Percentiles rank a stretch among this genome's conserved stretches.
phyloP scores from a whole-genome alignment of 2,113 vertebrate species.

The Prionailurus bengalensis region DNA sequence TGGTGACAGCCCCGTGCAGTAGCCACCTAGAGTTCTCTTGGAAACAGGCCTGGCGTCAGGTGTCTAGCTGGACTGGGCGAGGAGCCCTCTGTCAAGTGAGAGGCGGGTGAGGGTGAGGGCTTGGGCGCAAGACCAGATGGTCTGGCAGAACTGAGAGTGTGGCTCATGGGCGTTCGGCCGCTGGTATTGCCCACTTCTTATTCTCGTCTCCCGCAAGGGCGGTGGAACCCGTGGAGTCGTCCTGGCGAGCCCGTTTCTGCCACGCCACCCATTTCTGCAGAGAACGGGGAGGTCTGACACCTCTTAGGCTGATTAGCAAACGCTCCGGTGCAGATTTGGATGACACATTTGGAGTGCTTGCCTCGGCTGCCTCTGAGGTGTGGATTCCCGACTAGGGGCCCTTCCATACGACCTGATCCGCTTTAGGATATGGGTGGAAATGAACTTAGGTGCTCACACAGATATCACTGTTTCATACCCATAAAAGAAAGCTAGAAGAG shows the following conservation, averaged over 20 bases:
- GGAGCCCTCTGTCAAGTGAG: not conserved
- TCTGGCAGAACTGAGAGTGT: not conserved
- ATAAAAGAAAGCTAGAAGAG: conserved; percentile 9
- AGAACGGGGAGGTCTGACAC: not conserved
- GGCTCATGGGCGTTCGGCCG: not conserved
- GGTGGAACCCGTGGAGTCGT: not conserved
- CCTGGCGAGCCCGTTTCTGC: not conserved
- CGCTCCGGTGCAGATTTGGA: not conserved
- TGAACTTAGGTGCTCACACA: not conserved
- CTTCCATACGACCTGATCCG: conserved; percentile 11
- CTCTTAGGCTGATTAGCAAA: conserved; percentile 18
- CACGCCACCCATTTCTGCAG: not conserved
- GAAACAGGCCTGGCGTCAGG: not conserved
- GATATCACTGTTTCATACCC: not conserved
- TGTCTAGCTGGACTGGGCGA: not conserved
- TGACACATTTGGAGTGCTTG: conserved; percentile 47
- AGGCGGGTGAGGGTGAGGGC: not conserved
- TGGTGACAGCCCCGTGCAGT: not conserved
- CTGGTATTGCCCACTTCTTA: not conserved
- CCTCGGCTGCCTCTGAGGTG: conserved; percentile 5
- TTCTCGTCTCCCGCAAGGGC: not conserved
- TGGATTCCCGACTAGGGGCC: not conserved
- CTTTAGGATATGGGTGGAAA: conserved; percentile 2
- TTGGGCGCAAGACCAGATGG: not conserved
- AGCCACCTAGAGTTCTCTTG: not conserved